Base-by-base conservation (phyloP, 2,797 vertebrate species). In the Eleutherodactylus coqui region DNA sequence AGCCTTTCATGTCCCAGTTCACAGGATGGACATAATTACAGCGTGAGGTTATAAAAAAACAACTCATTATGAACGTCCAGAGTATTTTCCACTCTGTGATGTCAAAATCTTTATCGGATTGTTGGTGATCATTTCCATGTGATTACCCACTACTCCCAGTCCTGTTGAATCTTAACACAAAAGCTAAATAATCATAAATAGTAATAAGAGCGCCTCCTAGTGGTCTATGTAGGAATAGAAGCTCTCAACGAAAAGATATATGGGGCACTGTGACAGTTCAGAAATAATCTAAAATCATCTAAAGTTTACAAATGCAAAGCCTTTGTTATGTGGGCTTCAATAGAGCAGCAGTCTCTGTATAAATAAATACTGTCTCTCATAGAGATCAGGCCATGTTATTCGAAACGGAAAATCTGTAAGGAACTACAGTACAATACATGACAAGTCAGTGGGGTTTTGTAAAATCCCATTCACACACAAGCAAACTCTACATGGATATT, bases 21-120 rank as follows among this genome's bases (percentile, higher is more conserved):
- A 36, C 32, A 55, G 75, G 75, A 77, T 36, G 34, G 8, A 55
- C 75, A 70, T 27, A 36, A 49, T 13, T 36, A 36, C 21, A 43
- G 2, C 27, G 5, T 38, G 32, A 13, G 9, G 10, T 36, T 53
- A 16, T 17, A 53, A 34, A 4, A n/a, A 78, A 58, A 58, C 1
- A 41, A 21, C 16, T 32, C 27, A 81, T 47, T 67, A 51, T 19
- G 64, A 64, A 47, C 62, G n/a, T 78, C 21, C 55, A 5, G 11
- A 72, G 69, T 53, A 21, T 53, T 82, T 81, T 82, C 81, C 67
- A 83, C 47, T 43, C 45, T 47, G 19, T 75, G 81, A 83, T 58
- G 81, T 73, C 69, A 83, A 60, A 60, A 8, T n/a, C n/a, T 51
- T 83, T 73, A 83, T 75, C 67, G 58, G 69, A 73, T 60, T 16